These are phyloP conservation scores for Chinchilla lanigera DNA, from an alignment of 2,113 vertebrate genomes.

Conservation along the genomic window DNA sequence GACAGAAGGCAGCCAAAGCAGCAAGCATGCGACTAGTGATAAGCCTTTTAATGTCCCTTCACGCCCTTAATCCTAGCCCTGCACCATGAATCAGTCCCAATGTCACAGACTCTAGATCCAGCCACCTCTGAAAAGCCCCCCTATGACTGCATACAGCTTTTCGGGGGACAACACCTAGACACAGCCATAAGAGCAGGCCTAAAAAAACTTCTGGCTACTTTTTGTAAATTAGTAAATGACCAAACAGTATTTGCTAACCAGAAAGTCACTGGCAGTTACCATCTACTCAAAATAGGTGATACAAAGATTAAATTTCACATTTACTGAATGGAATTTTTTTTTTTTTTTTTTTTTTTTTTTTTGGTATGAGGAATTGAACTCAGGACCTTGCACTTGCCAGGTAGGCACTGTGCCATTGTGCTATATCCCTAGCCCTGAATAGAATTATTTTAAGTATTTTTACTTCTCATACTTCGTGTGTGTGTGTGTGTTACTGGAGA, in stretches of 20 bases:
- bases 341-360: too few relatives aligned
- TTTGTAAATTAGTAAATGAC: neutral
- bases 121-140: neutral
- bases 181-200: neutral
- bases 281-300: neutral
- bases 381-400: too few relatives aligned
- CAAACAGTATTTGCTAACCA: neutral
- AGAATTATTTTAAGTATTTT: neutral
- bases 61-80: neutral
- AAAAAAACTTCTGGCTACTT: neutral
- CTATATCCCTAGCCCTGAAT: neutral
- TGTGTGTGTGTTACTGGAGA: neutral
- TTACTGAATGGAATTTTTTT: constrained; percentile 27
- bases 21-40: neutral
- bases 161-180: neutral
- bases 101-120: neutral
- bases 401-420: too few relatives aligned
- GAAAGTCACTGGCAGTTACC: neutral
- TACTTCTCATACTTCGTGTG: neutral
- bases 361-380: too few relatives aligned
- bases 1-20: neutral
- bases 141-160: neutral
- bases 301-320: neutral
- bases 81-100: neutral
- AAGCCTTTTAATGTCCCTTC: neutral